Conservation (phyloP, 2,888 invertebrate species). For the Lucinisca nassula region DNA sequence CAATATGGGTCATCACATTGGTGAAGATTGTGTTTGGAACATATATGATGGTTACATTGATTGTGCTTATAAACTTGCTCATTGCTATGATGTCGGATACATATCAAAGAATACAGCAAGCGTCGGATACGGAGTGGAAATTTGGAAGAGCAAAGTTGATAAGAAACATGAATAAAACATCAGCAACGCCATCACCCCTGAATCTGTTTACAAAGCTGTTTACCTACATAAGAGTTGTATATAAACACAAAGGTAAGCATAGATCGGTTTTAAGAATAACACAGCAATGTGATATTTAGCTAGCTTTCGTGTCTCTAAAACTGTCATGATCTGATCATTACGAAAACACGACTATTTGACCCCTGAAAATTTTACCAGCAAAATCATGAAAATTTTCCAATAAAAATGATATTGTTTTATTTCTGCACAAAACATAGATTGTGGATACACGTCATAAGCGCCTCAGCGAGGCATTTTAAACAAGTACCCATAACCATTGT, state of each 20-base stretch:
- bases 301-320: no score
- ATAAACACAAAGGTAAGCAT: slow-evolving; percentile 83
- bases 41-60: slow-evolving; percentile 99
- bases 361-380: no score
- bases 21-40: slow-evolving; percentile 94
- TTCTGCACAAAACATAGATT: no score
- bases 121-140: slow-evolving; percentile 99
- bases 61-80: slow-evolving; percentile 99
- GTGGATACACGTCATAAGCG: no score
- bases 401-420: no score
- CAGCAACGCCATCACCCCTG: slow-evolving; percentile 98
- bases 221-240: slow-evolving; percentile 84
- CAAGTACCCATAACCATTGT: no score
- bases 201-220: slow-evolving; percentile 95
- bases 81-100: slow-evolving; percentile 99
- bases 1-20: slow-evolving; percentile 88
- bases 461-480: no score
- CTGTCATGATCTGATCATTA: no score
- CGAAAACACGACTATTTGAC: no score
- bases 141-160: slow-evolving; percentile 99
- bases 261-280: not conserved
- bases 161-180: slow-evolving; percentile 99
- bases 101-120: slow-evolving; percentile 99
- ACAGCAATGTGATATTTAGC: not conserved
- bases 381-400: no score